Evolutionary conservation across 2,888 invertebrate genomes (phyloP).

Genomic region (Alloscopus bannaensis): DNA sequence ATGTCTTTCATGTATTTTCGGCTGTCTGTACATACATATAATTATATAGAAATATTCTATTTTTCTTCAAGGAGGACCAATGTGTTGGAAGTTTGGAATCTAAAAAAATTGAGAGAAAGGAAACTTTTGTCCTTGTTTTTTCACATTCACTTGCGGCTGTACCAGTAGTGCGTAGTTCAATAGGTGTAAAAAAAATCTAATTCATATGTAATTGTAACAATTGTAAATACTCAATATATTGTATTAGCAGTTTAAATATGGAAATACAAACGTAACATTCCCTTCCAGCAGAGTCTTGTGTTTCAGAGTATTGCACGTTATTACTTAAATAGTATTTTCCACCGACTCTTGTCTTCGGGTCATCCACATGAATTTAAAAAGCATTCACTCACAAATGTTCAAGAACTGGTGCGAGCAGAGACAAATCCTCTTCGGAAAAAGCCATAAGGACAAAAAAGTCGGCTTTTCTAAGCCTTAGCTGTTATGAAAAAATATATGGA

Average conservation of each 20-base stretch:
- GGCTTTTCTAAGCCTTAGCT: no score
- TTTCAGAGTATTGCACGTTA: not conserved
- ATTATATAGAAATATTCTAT: conserved; percentile 1
- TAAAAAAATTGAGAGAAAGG: not conserved
- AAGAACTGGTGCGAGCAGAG: no score
- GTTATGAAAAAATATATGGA: not conserved
- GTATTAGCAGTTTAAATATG: no score
- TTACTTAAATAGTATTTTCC: not conserved
- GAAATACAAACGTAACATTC: conserved; percentile 11
- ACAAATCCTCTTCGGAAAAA: not conserved
- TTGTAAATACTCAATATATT: conserved; percentile 49
- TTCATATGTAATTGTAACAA: conserved; percentile 17
- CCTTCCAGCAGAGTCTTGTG: not conserved
- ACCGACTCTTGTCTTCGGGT: no score
- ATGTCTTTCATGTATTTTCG: conserved; percentile 47
- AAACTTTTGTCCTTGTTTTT: not conserved
- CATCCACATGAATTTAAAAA: not conserved
- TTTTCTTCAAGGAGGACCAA: no score
- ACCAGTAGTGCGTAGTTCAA: conserved; percentile 9
- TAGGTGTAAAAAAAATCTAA: not conserved
- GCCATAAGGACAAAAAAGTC: conserved; percentile 1
- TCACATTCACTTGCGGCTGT: not conserved
- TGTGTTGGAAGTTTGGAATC: conserved; percentile 4
- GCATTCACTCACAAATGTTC: no score
- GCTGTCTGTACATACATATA: conserved; percentile 40